Conservation (phyloP, 2,113 vertebrate species). For the Falco punctatus region DNA sequence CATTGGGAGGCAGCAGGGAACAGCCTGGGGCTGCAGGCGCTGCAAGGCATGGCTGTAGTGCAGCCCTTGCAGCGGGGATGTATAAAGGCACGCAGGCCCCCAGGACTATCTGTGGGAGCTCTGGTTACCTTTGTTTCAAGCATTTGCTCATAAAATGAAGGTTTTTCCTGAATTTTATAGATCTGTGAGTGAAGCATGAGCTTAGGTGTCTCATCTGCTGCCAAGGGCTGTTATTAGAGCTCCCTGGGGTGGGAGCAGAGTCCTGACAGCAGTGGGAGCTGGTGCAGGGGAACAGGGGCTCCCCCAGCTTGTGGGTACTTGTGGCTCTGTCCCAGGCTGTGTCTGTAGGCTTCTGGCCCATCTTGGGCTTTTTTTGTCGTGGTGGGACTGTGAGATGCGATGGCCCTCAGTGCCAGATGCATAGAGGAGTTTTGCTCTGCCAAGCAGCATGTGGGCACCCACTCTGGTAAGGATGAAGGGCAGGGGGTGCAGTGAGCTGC, state of each 20-base stretch:
- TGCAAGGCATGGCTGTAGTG: background rate
- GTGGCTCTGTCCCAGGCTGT: background rate
- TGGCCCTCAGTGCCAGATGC: fast-evolving
- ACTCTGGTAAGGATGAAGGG: background rate
- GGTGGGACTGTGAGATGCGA: background rate
- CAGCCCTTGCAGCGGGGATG: background rate
- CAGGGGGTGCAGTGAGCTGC: background rate
- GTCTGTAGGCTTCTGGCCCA: background rate
- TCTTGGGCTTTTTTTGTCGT: background rate
- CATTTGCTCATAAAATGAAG: background rate
- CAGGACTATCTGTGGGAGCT: background rate
- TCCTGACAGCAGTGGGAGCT: background rate
- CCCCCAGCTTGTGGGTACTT: too few relatives aligned
- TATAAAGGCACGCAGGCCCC: fast-evolving
- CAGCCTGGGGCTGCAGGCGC: background rate
- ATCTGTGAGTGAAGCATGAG: background rate
- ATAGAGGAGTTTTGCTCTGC: background rate
- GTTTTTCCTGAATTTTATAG: background rate
- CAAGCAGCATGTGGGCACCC: fast-evolving
- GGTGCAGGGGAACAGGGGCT: fast-evolving
- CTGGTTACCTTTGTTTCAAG: background rate
- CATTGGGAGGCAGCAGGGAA: fast-evolving
- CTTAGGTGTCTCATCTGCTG: background rate
- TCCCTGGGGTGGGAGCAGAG: fast-evolving
- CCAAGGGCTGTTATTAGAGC: background rate